A percentile compares a stretch with the other conserved stretches of the same genome.
phyloP scores from a whole-genome alignment of 2,113 vertebrate species.

The Limanda limanda region DNA sequence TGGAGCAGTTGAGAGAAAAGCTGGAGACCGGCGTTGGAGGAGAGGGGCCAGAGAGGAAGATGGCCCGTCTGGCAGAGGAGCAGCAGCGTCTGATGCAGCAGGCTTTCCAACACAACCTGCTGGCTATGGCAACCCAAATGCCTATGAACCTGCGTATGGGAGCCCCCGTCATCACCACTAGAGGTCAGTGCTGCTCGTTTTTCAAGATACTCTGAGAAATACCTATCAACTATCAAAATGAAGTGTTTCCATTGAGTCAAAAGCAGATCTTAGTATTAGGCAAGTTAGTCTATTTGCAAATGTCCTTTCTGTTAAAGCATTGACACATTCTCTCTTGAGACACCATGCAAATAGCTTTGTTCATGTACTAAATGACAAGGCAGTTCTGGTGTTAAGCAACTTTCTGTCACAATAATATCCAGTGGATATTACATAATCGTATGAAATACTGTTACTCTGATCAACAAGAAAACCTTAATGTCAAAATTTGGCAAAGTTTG shows the following conservation, averaged over 20 bases:
- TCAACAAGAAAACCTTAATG: not conserved
- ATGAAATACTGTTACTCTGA: not conserved
- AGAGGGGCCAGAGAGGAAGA: conserved; percentile 92
- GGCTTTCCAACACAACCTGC: conserved; percentile 92
- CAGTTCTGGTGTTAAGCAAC: not conserved
- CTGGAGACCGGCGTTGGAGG: conserved; percentile 84
- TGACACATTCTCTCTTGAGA: not conserved
- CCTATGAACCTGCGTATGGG: conserved; percentile 91
- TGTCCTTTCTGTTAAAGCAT: not conserved
- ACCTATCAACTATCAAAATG: not conserved
- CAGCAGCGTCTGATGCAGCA: conserved; percentile 95
- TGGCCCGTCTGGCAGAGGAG: conserved; percentile 86
- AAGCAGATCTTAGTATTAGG: not conserved
- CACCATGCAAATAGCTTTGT: not conserved
- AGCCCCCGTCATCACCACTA: conserved; percentile 81
- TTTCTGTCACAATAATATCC: not conserved
- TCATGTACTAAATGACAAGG: not conserved
- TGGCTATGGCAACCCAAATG: conserved; percentile 91
- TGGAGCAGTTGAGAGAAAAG: conserved; percentile 94
- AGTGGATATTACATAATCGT: not conserved
- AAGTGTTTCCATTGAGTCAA: not conserved
- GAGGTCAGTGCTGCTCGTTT: conserved; percentile 82
- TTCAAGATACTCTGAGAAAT: not conserved
- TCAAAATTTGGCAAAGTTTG: not conserved
- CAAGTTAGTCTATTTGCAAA: not conserved